Conservation (phyloP, 1,140 invertebrate species). For the Pissodes strobi region DNA sequence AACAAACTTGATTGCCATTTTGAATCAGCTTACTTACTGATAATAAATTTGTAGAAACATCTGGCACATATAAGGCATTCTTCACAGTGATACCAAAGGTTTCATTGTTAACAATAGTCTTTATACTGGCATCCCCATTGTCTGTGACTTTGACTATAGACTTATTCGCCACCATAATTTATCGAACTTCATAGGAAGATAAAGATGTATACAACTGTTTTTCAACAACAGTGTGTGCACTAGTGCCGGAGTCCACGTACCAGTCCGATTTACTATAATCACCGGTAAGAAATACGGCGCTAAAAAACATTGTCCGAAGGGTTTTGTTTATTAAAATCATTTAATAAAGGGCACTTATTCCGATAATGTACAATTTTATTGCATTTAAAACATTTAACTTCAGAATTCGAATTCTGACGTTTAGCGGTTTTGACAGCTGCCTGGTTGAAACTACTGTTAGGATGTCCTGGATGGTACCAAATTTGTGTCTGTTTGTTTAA, state of each 20-base stretch:
- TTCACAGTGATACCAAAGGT: background rate
- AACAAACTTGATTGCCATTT: too few relatives aligned
- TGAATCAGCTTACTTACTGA: background rate
- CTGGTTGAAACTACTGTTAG: too few relatives aligned
- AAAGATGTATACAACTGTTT: too few relatives aligned
- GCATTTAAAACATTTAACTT: conserved; percentile 18
- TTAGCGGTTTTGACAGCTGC: too few relatives aligned
- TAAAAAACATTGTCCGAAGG: conserved; percentile 7
- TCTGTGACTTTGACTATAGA: background rate
- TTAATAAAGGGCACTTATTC: conserved; percentile 21
- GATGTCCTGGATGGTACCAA: too few relatives aligned
- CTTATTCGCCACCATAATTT: too few relatives aligned
- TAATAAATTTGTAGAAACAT: conserved; percentile 1
- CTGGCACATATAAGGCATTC: background rate
- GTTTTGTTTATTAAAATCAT: too few relatives aligned
- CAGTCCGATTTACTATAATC: too few relatives aligned
- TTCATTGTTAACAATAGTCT: background rate
- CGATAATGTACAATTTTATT: conserved; percentile 19
- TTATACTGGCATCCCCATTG: background rate
- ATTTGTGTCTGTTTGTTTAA: too few relatives aligned
- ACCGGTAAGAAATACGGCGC: conserved; percentile 33
- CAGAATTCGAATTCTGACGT: too few relatives aligned
- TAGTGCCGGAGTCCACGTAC: conserved; percentile 43
- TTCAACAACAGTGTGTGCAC: too few relatives aligned
- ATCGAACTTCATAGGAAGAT: too few relatives aligned